phyloP scores from a whole-genome alignment of 1,140 invertebrate genomes.

The Drosophila quadrilineata region DNA sequence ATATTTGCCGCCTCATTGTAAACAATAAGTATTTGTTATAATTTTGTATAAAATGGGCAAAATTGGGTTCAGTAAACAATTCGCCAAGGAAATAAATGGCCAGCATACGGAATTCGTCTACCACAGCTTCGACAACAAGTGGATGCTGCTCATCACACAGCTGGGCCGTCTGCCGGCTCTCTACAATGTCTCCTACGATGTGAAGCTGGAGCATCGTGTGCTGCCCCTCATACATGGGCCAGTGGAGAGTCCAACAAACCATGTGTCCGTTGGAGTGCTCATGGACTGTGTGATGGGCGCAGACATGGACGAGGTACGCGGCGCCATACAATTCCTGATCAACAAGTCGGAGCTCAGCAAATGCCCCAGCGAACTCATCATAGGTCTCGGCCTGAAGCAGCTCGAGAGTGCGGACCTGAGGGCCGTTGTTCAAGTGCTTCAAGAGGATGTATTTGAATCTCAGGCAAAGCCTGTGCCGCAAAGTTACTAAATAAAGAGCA shows the following conservation, averaged over 20 bases:
- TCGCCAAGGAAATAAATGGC: conserved; percentile 52
- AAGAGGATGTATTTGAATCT: conserved; percentile 36
- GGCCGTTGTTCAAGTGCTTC: conserved; percentile 52
- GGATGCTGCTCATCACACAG: conserved; percentile 69
- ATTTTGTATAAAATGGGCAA: conserved; percentile 16
- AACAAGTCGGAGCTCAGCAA: conserved; percentile 58
- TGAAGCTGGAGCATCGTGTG: conserved; percentile 32
- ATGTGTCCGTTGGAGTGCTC: conserved; percentile 61
- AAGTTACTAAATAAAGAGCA: too few relatives aligned
- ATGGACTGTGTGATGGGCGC: conserved; percentile 57
- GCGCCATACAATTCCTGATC: conserved; percentile 70
- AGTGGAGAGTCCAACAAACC: conserved; percentile 38
- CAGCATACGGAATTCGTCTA: conserved; percentile 64
- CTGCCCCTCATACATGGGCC: conserved; percentile 40
- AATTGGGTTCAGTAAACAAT: conserved; percentile 63
- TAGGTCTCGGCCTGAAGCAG: conserved; percentile 59
- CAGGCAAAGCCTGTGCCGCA: neutral
- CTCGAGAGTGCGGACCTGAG: conserved; percentile 48
- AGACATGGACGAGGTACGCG: conserved; percentile 58
- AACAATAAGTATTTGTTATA: conserved; percentile 1
- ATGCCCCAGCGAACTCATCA: conserved; percentile 57
- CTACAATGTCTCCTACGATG: conserved; percentile 65
- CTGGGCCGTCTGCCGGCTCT: conserved; percentile 62
- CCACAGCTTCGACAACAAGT: conserved; percentile 67
- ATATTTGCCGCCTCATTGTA: conserved; percentile 8